Conservation (phyloP, 2,113 vertebrate genomes). For the Tragulus kanchil region DNA sequence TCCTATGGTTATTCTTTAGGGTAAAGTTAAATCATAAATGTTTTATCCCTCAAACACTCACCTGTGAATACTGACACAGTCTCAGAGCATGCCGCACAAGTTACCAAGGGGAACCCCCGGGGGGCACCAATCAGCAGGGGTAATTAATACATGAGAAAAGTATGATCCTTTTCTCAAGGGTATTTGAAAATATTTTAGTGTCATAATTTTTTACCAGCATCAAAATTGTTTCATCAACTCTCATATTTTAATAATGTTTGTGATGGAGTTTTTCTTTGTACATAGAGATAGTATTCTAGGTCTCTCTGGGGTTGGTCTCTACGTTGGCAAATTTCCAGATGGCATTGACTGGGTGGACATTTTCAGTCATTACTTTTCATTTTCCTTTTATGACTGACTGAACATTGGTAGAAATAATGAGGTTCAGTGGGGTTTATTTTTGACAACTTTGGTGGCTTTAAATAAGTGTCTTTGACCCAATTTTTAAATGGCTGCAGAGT, state of each 20-base stretch:
- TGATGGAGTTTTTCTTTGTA: slow-evolving; percentile 14
- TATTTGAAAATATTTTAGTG: slow-evolving; percentile 73
- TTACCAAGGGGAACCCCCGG: not conserved
- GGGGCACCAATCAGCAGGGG: too few species aligned
- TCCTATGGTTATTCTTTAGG: not conserved
- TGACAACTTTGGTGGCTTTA: slow-evolving; percentile 69
- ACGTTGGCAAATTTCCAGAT: slow-evolving; percentile 42
- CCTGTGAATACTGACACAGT: too few species aligned
- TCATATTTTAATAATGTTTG: slow-evolving; percentile 56
- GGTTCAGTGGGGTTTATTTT: slow-evolving; percentile 67
- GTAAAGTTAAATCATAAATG: not conserved
- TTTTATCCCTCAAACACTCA: not conserved
- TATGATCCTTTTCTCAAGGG: slow-evolving; percentile 60
- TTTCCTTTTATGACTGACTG: slow-evolving; percentile 58
- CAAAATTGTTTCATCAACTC: slow-evolving; percentile 29
- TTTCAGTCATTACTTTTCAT: slow-evolving; percentile 56
- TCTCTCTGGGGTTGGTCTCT: slow-evolving; percentile 9
- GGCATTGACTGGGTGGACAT: slow-evolving; percentile 32
- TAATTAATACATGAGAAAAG: slow-evolving; percentile 80
- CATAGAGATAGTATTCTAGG: not conserved
- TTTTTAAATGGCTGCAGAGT: slow-evolving; percentile 69
- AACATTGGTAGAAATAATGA: slow-evolving; percentile 69
- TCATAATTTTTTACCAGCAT: slow-evolving; percentile 71
- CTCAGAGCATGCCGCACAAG: not conserved
- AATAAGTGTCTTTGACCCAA: slow-evolving; percentile 71